These are phyloP conservation scores for Diplosoma virens DNA, from an alignment of 23 tunicate species.

Conservation along the genomic window DNA sequence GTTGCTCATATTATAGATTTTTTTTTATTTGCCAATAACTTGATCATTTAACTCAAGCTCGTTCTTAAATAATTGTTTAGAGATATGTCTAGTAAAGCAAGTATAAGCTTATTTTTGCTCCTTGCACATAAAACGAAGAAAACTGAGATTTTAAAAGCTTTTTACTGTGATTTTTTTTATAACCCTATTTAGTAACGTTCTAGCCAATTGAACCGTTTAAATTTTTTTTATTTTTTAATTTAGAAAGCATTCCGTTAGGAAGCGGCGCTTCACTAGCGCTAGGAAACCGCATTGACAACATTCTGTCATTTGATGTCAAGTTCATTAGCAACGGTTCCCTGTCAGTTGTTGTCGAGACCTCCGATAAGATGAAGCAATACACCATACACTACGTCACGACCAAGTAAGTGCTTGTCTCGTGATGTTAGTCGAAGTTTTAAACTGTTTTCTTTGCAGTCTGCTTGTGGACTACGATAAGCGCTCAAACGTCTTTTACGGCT, in stretches of 20 bases:
- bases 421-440: background rate
- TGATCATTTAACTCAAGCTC: too few relatives aligned
- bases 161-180: too few relatives aligned
- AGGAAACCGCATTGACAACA: conserved; percentile 64
- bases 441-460: conserved; percentile 11
- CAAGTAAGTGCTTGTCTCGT: conserved; percentile 21
- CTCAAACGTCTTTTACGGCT: conserved; percentile 44
- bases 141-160: too few relatives aligned
- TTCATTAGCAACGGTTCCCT: conserved; percentile 60
- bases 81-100: too few relatives aligned
- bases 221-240: too few relatives aligned
- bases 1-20: too few relatives aligned
- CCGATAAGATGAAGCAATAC: conserved; percentile 56
- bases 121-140: too few relatives aligned
- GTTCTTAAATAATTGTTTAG: too few relatives aligned
- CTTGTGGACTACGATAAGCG: conserved; percentile 49
- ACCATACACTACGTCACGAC: conserved; percentile 66
- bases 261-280: conserved; percentile 60
- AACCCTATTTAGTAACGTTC: too few relatives aligned
- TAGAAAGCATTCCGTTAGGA: conserved; percentile 59
- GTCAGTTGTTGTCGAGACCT: conserved; percentile 51
- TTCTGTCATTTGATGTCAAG: conserved; percentile 63
- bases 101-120: too few relatives aligned
- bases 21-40: too few relatives aligned
- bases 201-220: too few relatives aligned